Evolutionary conservation across 2,797 vertebrate species (phyloP).

Genomic region (Myotis findleyi): DNA sequence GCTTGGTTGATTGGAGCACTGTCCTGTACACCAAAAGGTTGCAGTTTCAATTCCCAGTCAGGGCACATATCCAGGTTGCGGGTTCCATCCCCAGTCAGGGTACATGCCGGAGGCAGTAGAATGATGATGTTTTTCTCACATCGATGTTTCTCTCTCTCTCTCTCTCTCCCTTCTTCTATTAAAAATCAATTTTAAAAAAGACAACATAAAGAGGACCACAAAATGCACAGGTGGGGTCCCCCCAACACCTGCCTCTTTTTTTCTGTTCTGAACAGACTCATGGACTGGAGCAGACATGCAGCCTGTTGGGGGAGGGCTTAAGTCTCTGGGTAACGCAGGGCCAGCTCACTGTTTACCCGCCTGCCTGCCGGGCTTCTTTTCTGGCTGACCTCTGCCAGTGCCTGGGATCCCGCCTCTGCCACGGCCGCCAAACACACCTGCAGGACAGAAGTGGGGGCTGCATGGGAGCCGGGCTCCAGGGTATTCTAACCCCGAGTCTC

Average conservation of each 20-base stretch:
- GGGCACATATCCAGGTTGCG: not conserved
- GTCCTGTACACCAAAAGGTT: not conserved
- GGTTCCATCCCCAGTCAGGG: not conserved
- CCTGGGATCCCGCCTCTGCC: slow-evolving; percentile 90
- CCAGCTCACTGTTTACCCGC: slow-evolving; percentile 92
- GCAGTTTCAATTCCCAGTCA: not conserved
- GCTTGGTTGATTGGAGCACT: not conserved
- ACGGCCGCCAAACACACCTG: slow-evolving; percentile 94
- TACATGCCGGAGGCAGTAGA: not conserved
- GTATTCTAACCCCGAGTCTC: not conserved
- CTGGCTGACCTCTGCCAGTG: slow-evolving; percentile 92
- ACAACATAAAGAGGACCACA: not conserved
- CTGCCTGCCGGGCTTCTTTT: slow-evolving; percentile 95
- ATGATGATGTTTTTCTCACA: not conserved
- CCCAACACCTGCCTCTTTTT: not conserved
- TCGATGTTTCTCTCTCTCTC: not conserved
- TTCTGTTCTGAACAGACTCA: not conserved
- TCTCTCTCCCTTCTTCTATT: not conserved
- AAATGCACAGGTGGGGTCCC: not conserved
- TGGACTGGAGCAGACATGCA: fast-evolving
- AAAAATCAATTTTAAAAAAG: not conserved
- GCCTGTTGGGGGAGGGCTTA: not conserved
- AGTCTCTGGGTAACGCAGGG: not conserved
- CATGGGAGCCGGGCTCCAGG: not conserved
- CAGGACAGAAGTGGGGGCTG: not conserved